A percentile compares a stretch with the other conserved stretches of the same genome.
phyloP scores from a whole-genome alignment of 2,797 vertebrate genomes.

The Liparis tanakae region DNA sequence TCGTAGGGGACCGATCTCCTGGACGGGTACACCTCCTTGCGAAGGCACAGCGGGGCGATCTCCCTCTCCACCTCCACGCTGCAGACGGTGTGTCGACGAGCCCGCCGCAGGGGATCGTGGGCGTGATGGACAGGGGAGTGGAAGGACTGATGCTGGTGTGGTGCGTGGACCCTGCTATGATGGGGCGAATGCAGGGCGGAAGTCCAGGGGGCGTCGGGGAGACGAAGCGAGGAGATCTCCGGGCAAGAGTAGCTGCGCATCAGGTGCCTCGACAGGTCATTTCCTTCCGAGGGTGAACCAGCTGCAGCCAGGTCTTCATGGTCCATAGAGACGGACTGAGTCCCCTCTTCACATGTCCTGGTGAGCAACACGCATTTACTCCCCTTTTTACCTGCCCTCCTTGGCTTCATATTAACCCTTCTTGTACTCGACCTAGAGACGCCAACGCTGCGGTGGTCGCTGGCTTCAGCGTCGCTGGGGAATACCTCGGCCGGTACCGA shows the following conservation, averaged over 20 bases:
- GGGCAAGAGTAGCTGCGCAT: slow-evolving; percentile 89
- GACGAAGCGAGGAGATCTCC: slow-evolving; percentile 78
- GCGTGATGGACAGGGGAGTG: slow-evolving; percentile 37
- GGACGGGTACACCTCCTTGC: slow-evolving; percentile 90
- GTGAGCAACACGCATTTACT: slow-evolving; percentile 37
- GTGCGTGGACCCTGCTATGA: slow-evolving; percentile 36
- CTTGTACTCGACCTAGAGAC: background rate
- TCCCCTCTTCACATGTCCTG: slow-evolving; percentile 10
- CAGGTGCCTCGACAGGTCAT: slow-evolving; percentile 63
- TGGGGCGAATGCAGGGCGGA: slow-evolving; percentile 47
- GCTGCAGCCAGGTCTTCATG: slow-evolving; percentile 30
- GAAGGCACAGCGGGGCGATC: slow-evolving; percentile 86
- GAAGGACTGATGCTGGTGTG: slow-evolving; percentile 43
- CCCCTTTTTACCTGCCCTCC: slow-evolving; percentile 39
- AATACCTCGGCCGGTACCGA: slow-evolving; percentile 4
- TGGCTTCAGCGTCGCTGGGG: slow-evolving; percentile 12
- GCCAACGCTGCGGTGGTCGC: background rate
- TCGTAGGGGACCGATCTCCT: slow-evolving; percentile 62
- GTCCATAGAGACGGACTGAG: slow-evolving; percentile 26
- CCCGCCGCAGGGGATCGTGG: slow-evolving; percentile 62
- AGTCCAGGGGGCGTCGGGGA: slow-evolving; percentile 45
- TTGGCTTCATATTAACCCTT: slow-evolving; percentile 15
- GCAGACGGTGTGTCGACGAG: slow-evolving; percentile 89
- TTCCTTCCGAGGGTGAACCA: slow-evolving; percentile 8
- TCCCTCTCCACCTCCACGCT: slow-evolving; percentile 86